A percentile compares a stretch with the other conserved stretches of the same genome.
These are phyloP conservation scores for Arrhopalites spinosus DNA, from an alignment of 2,888 invertebrate species.

Conservation along the genomic window DNA sequence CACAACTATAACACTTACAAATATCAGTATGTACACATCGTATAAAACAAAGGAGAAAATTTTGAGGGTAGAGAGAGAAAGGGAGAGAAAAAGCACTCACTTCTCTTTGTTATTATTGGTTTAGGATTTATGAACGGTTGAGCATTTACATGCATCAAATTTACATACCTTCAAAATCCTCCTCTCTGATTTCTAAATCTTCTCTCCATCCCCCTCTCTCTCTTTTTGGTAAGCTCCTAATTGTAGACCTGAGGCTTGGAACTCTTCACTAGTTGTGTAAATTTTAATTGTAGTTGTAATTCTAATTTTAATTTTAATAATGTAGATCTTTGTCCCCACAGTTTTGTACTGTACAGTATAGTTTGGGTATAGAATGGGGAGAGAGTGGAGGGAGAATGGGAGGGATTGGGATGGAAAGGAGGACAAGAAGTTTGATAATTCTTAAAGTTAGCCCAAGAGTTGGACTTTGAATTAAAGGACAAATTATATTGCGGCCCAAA, in stretches of 20 bases:
- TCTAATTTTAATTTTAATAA: not conserved
- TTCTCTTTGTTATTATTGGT: conserved; percentile 8
- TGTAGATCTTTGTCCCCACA: not conserved
- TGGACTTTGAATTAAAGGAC: not conserved
- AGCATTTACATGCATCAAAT: not conserved
- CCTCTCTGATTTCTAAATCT: not conserved
- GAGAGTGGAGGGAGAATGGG: not conserved
- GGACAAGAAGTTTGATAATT: not conserved
- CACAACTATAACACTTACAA: too few relatives aligned
- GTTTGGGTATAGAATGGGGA: not conserved
- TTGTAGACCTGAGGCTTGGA: too few relatives aligned
- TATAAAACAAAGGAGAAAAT: not conserved
- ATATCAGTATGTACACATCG: not conserved
- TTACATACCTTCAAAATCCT: conserved; percentile 1
- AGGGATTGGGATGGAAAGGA: not conserved
- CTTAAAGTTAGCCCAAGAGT: not conserved
- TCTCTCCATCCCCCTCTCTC: conserved; percentile 5
- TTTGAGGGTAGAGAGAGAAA: not conserved
- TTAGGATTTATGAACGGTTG: conserved; percentile 15
- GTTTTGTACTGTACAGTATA: not conserved
- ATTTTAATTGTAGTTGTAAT: too few relatives aligned
- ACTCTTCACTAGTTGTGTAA: too few relatives aligned
- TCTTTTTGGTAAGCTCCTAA: not conserved
- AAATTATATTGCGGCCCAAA: not conserved
- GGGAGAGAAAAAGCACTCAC: not conserved